Evolutionary conservation across 2,888 invertebrate species (phyloP), one percentile per base, ranked within the genome.

Genomic region (Stegana nigrithorax): DNA sequence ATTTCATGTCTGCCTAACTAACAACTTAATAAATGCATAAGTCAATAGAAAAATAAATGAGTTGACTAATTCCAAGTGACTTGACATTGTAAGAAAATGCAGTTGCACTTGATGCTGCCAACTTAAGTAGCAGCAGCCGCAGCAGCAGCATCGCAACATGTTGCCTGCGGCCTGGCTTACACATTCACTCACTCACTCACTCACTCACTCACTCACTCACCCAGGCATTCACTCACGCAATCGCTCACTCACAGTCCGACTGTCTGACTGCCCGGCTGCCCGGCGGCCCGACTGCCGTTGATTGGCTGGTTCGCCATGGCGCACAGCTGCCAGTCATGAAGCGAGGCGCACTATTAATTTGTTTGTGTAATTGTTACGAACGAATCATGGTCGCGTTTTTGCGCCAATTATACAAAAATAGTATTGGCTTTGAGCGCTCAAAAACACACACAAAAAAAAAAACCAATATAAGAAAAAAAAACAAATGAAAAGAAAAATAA

Each of bases 71-170:
- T 2, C 39, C 39, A 39, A 5, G 2, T 6, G 39, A 39, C 12
- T 17, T 78, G 81, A 73, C 80, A 77, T 81, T 81, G 75, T 72
- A 80, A 78, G 79, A 83, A 81, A 83, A 83, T 83, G 83, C 75
- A 73, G 81, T 82, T 83, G 72, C 81, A 82, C 83, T 83, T 82
- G 81, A 73, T 79, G 81, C 68, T 71, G 78, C 80, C 76, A 76
- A 78, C 80, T 79, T 70, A 70, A 79, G 78, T 73, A 69, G 64
- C 67, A 66, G 67, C 64, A 59, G 65, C 39, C 5, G 17, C 39
- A 10, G 39, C 14, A n/a, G 14, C 39, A 14, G 14, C 14, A 39
- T 39, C 39, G 2, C 39, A 51, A 29, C 19, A 45, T 45, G 55
- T 59, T 50, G 23, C 17, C n/a, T n/a, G n/a, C n/a, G n/a, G n/a